phyloP scores from a whole-genome alignment of 2,113 vertebrate genomes.

The Lichenostomus cassidix region DNA sequence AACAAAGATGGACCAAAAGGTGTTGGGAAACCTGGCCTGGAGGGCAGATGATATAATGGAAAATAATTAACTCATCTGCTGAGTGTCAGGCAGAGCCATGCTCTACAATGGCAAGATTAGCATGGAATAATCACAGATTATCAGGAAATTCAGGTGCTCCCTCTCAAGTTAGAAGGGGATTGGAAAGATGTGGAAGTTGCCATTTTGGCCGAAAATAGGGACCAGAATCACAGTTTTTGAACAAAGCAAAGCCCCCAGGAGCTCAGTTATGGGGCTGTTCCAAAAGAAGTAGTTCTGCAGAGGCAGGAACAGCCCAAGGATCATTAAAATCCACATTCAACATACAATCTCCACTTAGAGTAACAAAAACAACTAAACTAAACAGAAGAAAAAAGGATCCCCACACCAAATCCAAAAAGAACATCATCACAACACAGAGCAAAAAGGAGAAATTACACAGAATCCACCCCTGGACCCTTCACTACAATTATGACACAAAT shows the following conservation, averaged over 20 bases:
- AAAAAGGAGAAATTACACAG: not conserved
- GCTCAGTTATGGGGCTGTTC: not conserved
- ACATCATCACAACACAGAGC: not conserved
- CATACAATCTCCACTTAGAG: not conserved
- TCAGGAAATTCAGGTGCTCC: not conserved
- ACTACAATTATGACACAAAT: not conserved
- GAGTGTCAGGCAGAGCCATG: not conserved
- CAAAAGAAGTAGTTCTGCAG: not conserved
- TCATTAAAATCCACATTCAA: not conserved
- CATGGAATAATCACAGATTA: conserved; percentile 10
- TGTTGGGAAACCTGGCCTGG: not conserved
- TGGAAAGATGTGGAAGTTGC: not conserved
- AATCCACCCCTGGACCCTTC: not conserved
- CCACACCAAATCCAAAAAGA: not conserved
- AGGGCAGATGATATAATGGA: not conserved
- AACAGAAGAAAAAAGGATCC: not conserved
- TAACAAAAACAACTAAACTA: not conserved
- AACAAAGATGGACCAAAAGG: not conserved
- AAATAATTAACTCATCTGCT: conserved; percentile 23
- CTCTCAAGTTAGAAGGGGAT: not conserved
- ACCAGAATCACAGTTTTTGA: not conserved
- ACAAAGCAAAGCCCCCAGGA: not conserved
- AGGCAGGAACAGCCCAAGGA: not conserved
- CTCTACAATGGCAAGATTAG: not conserved
- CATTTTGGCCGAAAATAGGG: not conserved